These are phyloP conservation scores for Labeo calbasu DNA, from an alignment of 2,797 vertebrate species.

Conservation along the genomic window DNA sequence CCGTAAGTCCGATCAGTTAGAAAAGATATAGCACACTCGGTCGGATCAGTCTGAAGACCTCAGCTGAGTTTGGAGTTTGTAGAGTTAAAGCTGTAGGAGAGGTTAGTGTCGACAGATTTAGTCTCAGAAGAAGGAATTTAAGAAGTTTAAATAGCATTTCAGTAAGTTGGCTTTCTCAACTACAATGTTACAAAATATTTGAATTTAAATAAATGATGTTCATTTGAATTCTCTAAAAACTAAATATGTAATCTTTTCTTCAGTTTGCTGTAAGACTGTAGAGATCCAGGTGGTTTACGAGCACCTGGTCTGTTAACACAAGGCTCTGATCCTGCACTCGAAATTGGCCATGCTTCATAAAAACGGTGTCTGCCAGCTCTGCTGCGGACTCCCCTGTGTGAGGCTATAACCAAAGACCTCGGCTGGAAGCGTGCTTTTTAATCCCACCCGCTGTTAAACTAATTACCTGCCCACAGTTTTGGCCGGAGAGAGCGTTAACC, in stretches of 20 bases:
- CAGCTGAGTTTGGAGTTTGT: too few species aligned
- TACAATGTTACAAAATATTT: too few species aligned
- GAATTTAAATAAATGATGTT: too few species aligned
- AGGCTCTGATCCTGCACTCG: neutral
- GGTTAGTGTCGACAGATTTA: too few species aligned
- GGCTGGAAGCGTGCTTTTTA: constrained; percentile 68
- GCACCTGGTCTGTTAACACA: constrained; percentile 20
- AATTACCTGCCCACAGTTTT: constrained; percentile 73
- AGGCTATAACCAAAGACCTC: constrained; percentile 66
- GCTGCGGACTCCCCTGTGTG: constrained; percentile 20
- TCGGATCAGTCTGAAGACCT: too few species aligned
- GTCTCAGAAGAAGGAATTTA: too few species aligned
- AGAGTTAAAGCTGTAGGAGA: too few species aligned
- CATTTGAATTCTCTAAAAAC: neutral
- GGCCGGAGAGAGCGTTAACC: constrained; percentile 70
- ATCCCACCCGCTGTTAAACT: constrained; percentile 74
- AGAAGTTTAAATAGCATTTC: too few species aligned
- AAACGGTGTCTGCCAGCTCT: neutral
- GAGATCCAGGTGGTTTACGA: constrained; percentile 18
- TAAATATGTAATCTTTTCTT: neutral
- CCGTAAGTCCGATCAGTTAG: too few species aligned
- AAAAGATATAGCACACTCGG: too few species aligned
- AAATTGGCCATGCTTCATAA: neutral
- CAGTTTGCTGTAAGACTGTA: neutral
- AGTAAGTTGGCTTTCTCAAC: too few species aligned